Conservation (phyloP, 2,113 vertebrate species). For the Scortum barcoo region DNA sequence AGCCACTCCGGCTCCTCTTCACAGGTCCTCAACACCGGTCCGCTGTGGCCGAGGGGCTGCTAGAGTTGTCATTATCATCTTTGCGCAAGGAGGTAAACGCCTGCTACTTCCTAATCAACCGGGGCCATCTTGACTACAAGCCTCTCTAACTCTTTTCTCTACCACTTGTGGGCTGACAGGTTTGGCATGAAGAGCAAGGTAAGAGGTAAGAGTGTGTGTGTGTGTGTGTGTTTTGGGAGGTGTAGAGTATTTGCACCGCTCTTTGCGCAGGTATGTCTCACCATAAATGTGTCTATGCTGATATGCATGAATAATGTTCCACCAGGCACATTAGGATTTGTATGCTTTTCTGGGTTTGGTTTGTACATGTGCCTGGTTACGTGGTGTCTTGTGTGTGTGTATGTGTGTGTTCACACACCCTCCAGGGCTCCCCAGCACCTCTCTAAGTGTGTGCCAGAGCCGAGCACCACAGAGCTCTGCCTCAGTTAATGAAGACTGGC, state of each 20-base stretch:
- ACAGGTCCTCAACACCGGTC: constrained; percentile 52
- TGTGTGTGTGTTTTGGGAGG: constrained; percentile 26
- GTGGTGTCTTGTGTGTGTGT: neutral
- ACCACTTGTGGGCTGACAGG: constrained; percentile 61
- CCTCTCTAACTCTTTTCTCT: constrained; percentile 60
- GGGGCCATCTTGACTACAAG: constrained; percentile 73
- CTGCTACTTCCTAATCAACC: constrained; percentile 73
- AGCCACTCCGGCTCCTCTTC: constrained; percentile 65
- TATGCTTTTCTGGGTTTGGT: neutral
- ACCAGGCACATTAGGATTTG: neutral
- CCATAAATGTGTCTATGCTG: neutral
- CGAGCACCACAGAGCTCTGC: constrained; percentile 25
- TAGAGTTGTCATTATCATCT: constrained; percentile 78
- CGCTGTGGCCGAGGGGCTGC: constrained; percentile 53
- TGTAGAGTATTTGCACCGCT: neutral
- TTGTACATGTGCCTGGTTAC: neutral
- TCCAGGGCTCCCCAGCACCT: constrained; percentile 19
- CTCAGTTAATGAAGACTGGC: constrained; percentile 55
- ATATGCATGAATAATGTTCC: neutral
- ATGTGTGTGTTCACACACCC: constrained; percentile 3
- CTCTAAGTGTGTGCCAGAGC: constrained; percentile 24
- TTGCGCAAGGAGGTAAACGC: constrained; percentile 76
- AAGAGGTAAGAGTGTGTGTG: constrained; percentile 25
- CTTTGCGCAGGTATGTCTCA: neutral
- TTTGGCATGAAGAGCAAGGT: constrained; percentile 48